Evolutionary conservation across 1,140 invertebrate genomes (phyloP).

Genomic region (Trichoplusia ni): DNA sequence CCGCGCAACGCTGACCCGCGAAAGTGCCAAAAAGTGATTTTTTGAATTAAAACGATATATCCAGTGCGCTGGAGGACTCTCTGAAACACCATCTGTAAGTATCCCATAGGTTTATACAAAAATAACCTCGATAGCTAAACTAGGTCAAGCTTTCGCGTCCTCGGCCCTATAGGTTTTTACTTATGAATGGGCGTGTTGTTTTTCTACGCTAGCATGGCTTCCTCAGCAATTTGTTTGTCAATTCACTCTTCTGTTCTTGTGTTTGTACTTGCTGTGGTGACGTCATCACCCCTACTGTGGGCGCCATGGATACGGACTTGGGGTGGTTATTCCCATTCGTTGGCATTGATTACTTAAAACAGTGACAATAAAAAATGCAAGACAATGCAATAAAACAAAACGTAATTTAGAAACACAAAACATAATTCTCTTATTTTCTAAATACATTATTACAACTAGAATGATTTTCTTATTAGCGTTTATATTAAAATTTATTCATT

Average conservation of each 20-base stretch:
- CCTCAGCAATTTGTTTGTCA: slow-evolving; percentile 6
- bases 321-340: slow-evolving; percentile 23
- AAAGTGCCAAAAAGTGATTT: slow-evolving; percentile 49
- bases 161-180: slow-evolving; percentile 58
- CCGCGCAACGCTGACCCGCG: slow-evolving; percentile 41
- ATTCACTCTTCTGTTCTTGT: background rate
- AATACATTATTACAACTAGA: too few relatives aligned
- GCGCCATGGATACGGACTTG: slow-evolving; percentile 27
- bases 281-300: slow-evolving; percentile 13
- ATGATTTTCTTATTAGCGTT: too few relatives aligned
- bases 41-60: slow-evolving; percentile 37
- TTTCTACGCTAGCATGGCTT: slow-evolving; percentile 36
- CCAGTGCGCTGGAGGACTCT: slow-evolving; percentile 59
- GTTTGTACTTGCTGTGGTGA: slow-evolving; percentile 7
- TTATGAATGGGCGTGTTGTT: slow-evolving; percentile 57
- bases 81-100: slow-evolving; percentile 70
- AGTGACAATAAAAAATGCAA: background rate
- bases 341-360: slow-evolving; percentile 25
- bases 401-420: too few relatives aligned
- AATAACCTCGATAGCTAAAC: slow-evolving; percentile 38
- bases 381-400: too few relatives aligned
- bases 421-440: too few relatives aligned
- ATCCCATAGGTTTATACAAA: slow-evolving; percentile 33
- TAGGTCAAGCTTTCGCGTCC: slow-evolving; percentile 75
- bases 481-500: too few relatives aligned